Base-by-base conservation (phyloP, 2,888 invertebrate genomes). In the Himalopsyche tibetana region DNA sequence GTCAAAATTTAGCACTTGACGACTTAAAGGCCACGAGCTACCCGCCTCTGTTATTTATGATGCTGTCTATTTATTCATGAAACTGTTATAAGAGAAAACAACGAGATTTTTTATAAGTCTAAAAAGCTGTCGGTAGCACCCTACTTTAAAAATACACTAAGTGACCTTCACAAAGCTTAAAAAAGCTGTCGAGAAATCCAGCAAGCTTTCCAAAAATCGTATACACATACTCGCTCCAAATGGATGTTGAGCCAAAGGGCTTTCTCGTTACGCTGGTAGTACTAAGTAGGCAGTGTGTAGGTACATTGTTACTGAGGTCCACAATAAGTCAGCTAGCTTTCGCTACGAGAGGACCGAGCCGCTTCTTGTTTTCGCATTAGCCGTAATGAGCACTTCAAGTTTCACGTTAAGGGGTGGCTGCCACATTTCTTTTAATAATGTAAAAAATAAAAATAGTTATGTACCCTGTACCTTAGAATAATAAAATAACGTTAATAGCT, bases 311-410 rank as follows among this genome's bases (percentile, higher is more conserved):
- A 55, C 79, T 40, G 36, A 40, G 51, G 84, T 42, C 81, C 81
- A 42, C 81, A 84, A 84, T 84, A 84, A 84, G 84, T 84, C 84
- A 84, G 83, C 19, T 45, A 17, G 55, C 38, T 55, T 55, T 82
- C 55, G 51, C 56, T 56, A 38, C 19, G 38, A 83, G 83, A 17
- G n/a, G 83, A 38, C 45, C 63, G 36, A 17, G 40, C 84, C 80
- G 81, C 51, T 84, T 84, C 84, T 84, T 80, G 84, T 81, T 84
- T 84, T 84, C 84, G 17, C 84, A 84, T 84, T 84, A 84, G 84
- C 55, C 80, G 36, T 84, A 84, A 84, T 84, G 84, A 84, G 84
- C 81, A 84, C 84, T 84, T 55, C 63, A 63, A 63, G 63, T 63
- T 63, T 63, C 63, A 19, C 28, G 2, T n/a, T 63, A 1, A 63